A percentile compares a stretch with the other conserved stretches of the same genome.
Conservation (phyloP, 1,140 invertebrate genomes). For the Drosophila leontia region DNA sequence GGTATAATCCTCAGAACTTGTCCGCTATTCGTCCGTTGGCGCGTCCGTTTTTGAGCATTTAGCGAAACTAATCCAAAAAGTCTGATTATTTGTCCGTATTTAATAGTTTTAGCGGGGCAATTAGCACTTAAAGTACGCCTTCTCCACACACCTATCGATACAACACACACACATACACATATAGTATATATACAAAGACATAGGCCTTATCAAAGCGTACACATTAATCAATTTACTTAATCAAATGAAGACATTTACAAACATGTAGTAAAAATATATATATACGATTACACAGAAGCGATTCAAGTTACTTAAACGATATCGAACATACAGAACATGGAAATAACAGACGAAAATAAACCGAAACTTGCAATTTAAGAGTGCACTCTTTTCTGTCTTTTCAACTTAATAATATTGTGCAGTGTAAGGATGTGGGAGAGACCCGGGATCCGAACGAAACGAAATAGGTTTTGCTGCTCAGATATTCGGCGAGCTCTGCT, state of each 20-base stretch:
- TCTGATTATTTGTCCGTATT: no score
- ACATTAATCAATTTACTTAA: slow-evolving; percentile 41
- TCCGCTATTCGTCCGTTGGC: no score
- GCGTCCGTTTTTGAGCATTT: no score
- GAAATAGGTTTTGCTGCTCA: not conserved
- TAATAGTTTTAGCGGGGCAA: not conserved
- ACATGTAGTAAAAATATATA: slow-evolving; percentile 18
- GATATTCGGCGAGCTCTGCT: not conserved
- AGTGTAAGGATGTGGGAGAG: not conserved
- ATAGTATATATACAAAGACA: slow-evolving; percentile 4
- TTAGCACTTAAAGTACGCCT: slow-evolving; percentile 1
- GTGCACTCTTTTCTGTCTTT: slow-evolving; percentile 2
- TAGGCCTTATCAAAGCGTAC: slow-evolving; percentile 34
- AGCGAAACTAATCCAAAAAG: no score
- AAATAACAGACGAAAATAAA: slow-evolving; percentile 1
- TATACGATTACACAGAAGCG: slow-evolving; percentile 22
- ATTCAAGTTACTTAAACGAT: slow-evolving; percentile 2
- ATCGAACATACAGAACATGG: not conserved
- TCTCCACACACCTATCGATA: slow-evolving; percentile 1
- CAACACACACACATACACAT: not conserved
- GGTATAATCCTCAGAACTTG: no score
- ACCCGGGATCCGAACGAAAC: not conserved
- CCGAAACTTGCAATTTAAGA: not conserved
- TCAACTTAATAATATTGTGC: slow-evolving; percentile 7
- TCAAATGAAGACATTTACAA: slow-evolving; percentile 41